Base-by-base conservation (phyloP, 2,888 invertebrate genomes). In the Agonopterix heracliana region DNA sequence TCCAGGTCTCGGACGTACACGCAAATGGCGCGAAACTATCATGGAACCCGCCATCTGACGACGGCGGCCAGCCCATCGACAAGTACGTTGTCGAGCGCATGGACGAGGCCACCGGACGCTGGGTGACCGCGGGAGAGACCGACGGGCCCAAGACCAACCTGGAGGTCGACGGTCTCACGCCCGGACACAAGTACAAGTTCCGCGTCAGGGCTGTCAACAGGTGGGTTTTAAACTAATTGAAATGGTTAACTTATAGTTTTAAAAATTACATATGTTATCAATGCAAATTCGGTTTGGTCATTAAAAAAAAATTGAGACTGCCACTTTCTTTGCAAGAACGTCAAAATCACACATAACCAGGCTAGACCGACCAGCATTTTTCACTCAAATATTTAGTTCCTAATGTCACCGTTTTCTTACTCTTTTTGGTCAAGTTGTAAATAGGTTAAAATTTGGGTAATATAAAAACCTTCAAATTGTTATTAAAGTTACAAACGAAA, bases 181-280 rank as follows among this genome's bases (percentile, higher is more conserved):
- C 98, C 0, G 97, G 97, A 59, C 97, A 98, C 71, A 97, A 97
- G 78, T 99, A 99, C 89, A 98, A 98, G 88, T 99, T 99, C 91
- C 90, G 99, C 49, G 98, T 99, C 0, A 92, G 96, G 51, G 98
- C 98, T 26, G 97, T 97, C 49, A 99, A 99, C 77, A 95, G 96
- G 74, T 88, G 1, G 55, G 64, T 56, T 35, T 38, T 38, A 12
- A 3, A 14, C 5, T 12, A 12, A 13, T 13, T 43, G 9, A 13
- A 12, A 13, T 41, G 2, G 11, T 11, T 5, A 40, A n/a, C 10
- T 38, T 34, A 17, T 14, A 46, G 10, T n/a, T 2, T 2, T 41
- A 13, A 41, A 41, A n/a, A 9, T 4, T 9, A 41, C 41, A 41
- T 41, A n/a, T 41, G 4, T 41, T n/a, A 41, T 4, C 41, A 9